Evolutionary conservation across 2,797 vertebrate species (phyloP).

Genomic region (Microchirus variegatus): DNA sequence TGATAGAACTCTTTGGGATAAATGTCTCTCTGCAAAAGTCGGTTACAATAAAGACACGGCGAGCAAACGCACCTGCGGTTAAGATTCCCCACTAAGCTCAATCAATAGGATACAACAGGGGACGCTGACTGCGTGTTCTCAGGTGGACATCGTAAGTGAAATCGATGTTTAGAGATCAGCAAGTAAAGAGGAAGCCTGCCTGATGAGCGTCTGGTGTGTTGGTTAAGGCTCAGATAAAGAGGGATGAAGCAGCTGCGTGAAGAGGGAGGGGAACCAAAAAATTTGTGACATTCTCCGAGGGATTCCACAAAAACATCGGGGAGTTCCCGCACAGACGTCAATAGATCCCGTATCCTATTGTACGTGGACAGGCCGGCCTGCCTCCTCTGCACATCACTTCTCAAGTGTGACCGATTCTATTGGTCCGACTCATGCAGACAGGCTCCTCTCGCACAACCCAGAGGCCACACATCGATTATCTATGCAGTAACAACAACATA

Average conservation of each 20-base stretch:
- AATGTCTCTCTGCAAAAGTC: no score
- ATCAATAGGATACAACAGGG: constrained; percentile 11
- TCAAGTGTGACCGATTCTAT: constrained; percentile 57
- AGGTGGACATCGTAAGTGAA: constrained; percentile 43
- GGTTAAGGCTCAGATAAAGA: constrained; percentile 9
- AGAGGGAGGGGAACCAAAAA: constrained; percentile 3
- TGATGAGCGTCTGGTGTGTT: constrained; percentile 31
- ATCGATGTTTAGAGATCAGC: constrained; percentile 37
- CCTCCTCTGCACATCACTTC: constrained; percentile 36
- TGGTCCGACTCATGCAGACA: constrained; percentile 43
- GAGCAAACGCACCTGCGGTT: constrained; percentile 4
- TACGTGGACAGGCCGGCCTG: constrained; percentile 17
- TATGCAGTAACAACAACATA: constrained; percentile 40
- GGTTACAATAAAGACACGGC: no score
- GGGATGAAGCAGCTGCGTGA: constrained; percentile 2
- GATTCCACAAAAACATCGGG: constrained; percentile 11
- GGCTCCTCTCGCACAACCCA: constrained; percentile 30
- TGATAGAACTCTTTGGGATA: no score
- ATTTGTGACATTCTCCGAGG: constrained; percentile 32
- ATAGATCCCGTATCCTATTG: constrained; percentile 46
- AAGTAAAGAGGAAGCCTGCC: constrained; percentile 5
- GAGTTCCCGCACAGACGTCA: constrained; percentile 29
- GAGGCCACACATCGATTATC: constrained; percentile 64
- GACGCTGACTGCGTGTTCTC: constrained; percentile 20
- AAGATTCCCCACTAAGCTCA: constrained; percentile 7